A percentile compares a stretch with the other conserved stretches of the same genome.
Conservation (phyloP, 2,888 invertebrate genomes). For the Pseudococcus longispinus region DNA sequence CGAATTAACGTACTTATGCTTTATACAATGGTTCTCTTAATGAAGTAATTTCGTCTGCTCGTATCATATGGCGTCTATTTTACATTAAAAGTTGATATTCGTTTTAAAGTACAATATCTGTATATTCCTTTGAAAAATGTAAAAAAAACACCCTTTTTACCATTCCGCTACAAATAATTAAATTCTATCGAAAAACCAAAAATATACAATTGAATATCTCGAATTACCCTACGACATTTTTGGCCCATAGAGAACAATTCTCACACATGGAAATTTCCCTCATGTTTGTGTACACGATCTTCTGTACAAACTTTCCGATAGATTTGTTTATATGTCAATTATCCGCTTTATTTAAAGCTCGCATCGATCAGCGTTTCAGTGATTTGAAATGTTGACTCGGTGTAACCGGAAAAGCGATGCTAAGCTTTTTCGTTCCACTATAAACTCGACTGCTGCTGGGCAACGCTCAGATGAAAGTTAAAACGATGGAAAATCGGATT, state of each 20-base stretch:
- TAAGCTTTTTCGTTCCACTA: not conserved
- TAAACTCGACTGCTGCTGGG: not conserved
- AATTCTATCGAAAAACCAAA: too few relatives aligned
- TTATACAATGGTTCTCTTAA: not conserved
- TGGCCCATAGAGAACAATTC: not conserved
- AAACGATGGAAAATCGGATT: conserved; percentile 2
- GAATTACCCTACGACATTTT: too few relatives aligned
- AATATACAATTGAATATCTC: too few relatives aligned
- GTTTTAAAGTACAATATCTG: too few relatives aligned
- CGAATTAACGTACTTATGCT: not conserved
- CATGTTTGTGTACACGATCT: not conserved
- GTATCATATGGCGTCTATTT: not conserved
- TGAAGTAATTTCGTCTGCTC: not conserved
- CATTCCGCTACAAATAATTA: too few relatives aligned
- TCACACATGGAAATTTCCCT: not conserved
- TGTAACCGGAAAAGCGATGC: conserved; percentile 17
- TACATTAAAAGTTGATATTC: too few relatives aligned
- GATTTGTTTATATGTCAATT: conserved; percentile 9
- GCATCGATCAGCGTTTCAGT: conserved; percentile 20
- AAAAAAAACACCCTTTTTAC: too few relatives aligned
- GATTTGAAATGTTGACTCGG: conserved; percentile 6
- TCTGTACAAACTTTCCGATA: not conserved
- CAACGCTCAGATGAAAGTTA: not conserved
- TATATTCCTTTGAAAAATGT: too few relatives aligned
- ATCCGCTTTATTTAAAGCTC: conserved; percentile 9